Percentiles rank a stretch among this genome's conserved stretches.
Conservation (phyloP, 2,888 invertebrate genomes). For the Sesia bembeciformis region DNA sequence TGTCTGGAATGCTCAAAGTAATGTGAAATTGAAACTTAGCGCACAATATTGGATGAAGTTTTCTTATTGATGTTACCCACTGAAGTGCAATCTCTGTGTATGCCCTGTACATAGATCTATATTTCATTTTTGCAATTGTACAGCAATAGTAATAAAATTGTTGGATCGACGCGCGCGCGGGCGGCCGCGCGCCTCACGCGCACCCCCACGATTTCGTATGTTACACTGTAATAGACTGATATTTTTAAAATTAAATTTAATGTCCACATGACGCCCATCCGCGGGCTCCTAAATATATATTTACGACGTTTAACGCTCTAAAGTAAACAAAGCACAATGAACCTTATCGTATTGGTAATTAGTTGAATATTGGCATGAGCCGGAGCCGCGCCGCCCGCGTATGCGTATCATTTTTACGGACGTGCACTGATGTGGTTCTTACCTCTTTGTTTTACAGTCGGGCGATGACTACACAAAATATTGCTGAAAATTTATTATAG, state of each 20-base stretch:
- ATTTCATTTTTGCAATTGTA: slow-evolving; percentile 58
- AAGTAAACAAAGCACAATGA: slow-evolving; percentile 35
- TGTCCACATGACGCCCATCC: background rate
- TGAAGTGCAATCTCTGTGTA: slow-evolving; percentile 60
- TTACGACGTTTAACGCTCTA: slow-evolving; percentile 4
- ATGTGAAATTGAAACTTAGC: slow-evolving; percentile 70
- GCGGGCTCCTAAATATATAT: background rate
- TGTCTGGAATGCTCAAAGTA: slow-evolving; percentile 70
- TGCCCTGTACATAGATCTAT: slow-evolving; percentile 56
- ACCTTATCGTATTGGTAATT: slow-evolving; percentile 27
- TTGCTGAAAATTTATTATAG: slow-evolving; percentile 75
- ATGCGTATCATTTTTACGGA: slow-evolving; percentile 42
- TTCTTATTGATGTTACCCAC: slow-evolving; percentile 61
- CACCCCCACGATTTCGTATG: background rate
- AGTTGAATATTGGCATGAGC: slow-evolving; percentile 14
- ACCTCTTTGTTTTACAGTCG: slow-evolving; percentile 54
- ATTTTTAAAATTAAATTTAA: background rate
- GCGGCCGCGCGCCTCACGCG: slow-evolving; percentile 4
- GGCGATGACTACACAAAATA: slow-evolving; percentile 66
- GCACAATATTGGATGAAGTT: slow-evolving; percentile 65
- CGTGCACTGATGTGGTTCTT: slow-evolving; percentile 54
- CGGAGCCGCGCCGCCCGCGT: slow-evolving; percentile 19
- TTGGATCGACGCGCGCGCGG: slow-evolving; percentile 20
- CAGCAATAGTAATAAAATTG: slow-evolving; percentile 38
- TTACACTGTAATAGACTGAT: slow-evolving; percentile 1